Conservation (phyloP, 2,113 vertebrate species). For the Myiopsitta monachus region DNA sequence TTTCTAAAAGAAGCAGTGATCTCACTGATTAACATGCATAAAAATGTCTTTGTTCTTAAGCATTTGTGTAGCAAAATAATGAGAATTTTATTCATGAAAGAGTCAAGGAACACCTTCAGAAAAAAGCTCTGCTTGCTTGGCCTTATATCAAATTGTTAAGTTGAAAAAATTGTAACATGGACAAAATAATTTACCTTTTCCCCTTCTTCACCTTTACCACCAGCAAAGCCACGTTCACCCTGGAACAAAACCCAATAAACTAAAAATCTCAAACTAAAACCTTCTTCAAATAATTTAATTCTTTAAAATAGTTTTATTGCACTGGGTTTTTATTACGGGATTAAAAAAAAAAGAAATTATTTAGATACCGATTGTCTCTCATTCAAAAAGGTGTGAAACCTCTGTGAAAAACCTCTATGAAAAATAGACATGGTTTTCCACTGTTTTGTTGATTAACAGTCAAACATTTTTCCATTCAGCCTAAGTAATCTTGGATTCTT, state of each 20-base stretch:
- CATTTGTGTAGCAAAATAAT: background rate
- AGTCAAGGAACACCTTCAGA: background rate
- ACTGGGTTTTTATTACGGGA: background rate
- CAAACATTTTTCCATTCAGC: background rate
- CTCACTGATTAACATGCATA: background rate
- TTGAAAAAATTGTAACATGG: background rate
- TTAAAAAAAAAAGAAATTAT: background rate
- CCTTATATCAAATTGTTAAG: background rate
- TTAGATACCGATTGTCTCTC: background rate
- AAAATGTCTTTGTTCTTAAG: background rate
- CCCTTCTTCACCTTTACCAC: conserved; percentile 73
- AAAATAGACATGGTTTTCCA: background rate
- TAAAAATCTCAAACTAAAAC: background rate
- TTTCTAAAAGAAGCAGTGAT: background rate
- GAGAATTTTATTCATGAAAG: background rate
- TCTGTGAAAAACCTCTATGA: background rate
- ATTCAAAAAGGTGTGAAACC: background rate
- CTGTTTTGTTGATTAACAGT: background rate
- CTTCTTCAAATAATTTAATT: background rate
- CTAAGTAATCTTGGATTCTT: background rate
- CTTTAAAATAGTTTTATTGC: background rate
- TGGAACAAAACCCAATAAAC: conserved; percentile 29
- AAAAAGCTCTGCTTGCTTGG: background rate
- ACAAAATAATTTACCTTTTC: conserved; percentile 70
- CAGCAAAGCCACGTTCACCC: conserved; percentile 73